Conservation (phyloP, 2,797 vertebrate species). For the Momotus momota region DNA sequence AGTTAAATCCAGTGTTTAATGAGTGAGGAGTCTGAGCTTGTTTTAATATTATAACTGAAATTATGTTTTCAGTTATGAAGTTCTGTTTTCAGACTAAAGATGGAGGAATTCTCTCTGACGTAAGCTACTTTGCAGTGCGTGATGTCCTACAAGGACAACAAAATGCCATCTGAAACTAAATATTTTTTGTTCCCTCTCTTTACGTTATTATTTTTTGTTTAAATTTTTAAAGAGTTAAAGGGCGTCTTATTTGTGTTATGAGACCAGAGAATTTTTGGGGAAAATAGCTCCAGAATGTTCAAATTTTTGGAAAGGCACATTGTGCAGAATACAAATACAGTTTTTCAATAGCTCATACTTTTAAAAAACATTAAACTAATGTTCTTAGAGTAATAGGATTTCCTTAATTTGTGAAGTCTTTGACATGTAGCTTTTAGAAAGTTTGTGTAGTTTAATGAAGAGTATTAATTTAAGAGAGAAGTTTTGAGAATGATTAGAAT, state of each 20-base stretch:
- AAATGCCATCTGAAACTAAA: background rate
- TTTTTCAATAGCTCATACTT: constrained; percentile 10
- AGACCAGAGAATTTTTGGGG: background rate
- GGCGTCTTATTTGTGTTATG: background rate
- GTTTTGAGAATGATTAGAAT: background rate
- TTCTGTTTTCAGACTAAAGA: background rate
- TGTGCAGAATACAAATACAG: background rate
- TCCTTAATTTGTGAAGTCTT: background rate
- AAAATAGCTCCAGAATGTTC: background rate
- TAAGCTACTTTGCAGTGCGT: constrained; percentile 35
- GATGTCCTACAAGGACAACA: background rate
- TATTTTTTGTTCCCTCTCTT: background rate
- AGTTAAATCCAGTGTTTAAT: background rate
- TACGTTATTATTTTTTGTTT: background rate
- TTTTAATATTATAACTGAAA: background rate
- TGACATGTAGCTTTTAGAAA: constrained; percentile 13
- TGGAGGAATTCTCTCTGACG: background rate
- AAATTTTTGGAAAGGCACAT: background rate
- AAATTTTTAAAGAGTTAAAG: background rate
- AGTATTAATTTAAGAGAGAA: background rate
- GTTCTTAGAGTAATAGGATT: background rate
- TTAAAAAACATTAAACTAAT: background rate
- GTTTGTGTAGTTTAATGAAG: background rate
- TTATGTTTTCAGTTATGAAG: background rate
- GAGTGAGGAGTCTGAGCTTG: background rate